These are phyloP conservation scores for Halyomorpha halys DNA, from an alignment of 1,140 invertebrate species.

Conservation along the genomic window DNA sequence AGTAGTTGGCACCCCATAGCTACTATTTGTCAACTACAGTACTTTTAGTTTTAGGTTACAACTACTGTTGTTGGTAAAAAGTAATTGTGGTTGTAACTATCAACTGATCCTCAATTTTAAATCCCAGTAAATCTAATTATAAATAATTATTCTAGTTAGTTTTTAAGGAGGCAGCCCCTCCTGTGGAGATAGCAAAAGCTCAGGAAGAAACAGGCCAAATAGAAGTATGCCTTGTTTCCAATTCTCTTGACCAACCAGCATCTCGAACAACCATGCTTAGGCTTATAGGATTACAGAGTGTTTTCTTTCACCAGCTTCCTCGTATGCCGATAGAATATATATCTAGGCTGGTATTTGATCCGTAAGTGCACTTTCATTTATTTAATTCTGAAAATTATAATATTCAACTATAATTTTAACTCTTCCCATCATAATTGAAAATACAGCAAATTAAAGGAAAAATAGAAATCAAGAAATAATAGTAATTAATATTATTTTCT, in stretches of 20 bases:
- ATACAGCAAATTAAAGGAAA: no score
- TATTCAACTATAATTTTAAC: not conserved
- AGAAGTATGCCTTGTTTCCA: slow-evolving; percentile 87
- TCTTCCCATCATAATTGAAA: not conserved
- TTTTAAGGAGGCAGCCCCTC: slow-evolving; percentile 71
- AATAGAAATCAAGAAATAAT: no score
- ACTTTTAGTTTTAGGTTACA: no score
- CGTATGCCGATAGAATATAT: slow-evolving; percentile 98
- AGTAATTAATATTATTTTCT: no score
- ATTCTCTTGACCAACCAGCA: slow-evolving; percentile 77
- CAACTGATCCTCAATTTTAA: no score
- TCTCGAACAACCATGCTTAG: slow-evolving; percentile 84
- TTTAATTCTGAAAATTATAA: not conserved
- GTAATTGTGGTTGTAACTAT: no score
- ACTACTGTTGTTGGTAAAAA: no score
- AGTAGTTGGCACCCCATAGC: no score
- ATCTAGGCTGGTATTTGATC: slow-evolving; percentile 92
- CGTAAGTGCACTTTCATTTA: slow-evolving; percentile 47
- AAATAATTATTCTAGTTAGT: slow-evolving; percentile 41
- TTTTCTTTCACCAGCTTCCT: slow-evolving; percentile 91
- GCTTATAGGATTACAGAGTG: slow-evolving; percentile 88
- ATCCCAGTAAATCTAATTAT: no score
- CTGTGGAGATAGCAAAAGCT: slow-evolving; percentile 81
- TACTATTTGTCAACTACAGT: no score
- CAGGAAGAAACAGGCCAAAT: slow-evolving; percentile 84